Base-by-base conservation (phyloP, 2,888 invertebrate genomes). In the Orthosia cruda region DNA sequence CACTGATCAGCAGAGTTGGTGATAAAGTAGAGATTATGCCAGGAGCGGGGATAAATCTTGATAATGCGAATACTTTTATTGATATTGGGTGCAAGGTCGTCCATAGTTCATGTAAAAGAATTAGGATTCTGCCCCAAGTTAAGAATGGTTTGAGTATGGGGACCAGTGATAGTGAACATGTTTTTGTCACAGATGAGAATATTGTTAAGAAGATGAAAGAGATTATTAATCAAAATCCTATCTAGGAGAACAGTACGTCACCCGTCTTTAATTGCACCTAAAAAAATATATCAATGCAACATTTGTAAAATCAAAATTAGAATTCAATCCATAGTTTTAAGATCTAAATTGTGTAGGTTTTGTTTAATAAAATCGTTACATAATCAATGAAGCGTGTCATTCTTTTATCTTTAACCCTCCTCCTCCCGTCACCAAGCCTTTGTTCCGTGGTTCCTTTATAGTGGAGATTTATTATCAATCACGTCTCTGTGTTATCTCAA, bases 1-100 rank as follows among this genome's bases (percentile, higher is more conserved):
- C 97, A 66, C 93, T 99, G 65, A 96, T 98, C 47, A 93, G 97
- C 3, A 92, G 93, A 85, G 97, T 97, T 71, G 94, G 94, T 9
- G 94, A 95, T 66, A 94, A 97, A 80, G 97, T 98, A 23, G 96
- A 97, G 20, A 97, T 99, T 68, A 98, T 99, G 97, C 98, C 99
- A 0, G 99, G 99, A 0, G 98, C 98, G n/a, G 99, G 99, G 0
- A 97, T 99, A 0, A 98, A 96, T 74, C 94, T 97, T 9, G 93
- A 97, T 7, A 99, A 99, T 95, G 95, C 98, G 9, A 95, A 95
- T 62, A 95, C 95, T 69, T 97, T 99, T 63, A 94, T 97, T 3
- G 95, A 96, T 66, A 97, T 98, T 1, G 97, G 98, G 13, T 98
- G 98, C 23, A 97, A 93, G 62, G 99, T 99, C 89, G 98, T 99